Base-by-base conservation (phyloP, 2,113 vertebrate genomes). In the Cephalopterus ornatus region DNA sequence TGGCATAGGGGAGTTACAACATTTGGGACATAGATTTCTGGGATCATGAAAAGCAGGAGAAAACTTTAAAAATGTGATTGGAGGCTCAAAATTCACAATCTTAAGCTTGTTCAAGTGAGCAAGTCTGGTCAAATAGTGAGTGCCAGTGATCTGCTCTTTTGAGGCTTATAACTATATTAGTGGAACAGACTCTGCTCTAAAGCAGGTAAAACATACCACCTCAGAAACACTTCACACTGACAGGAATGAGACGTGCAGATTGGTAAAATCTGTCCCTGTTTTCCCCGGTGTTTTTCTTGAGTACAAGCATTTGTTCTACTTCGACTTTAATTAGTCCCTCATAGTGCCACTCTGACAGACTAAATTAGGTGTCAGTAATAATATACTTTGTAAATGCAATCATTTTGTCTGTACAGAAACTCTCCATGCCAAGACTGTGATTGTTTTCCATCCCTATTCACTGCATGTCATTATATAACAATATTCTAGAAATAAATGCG, bases 301-400 rank as follows among this genome's bases (percentile, higher is more conserved):
- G 82, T 65, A 37, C 66, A 76, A 67, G 65, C 68, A 76, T 86
- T 96, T 95, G 85, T 96, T 96, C 75, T 61, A 28, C 39, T 89
- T 94, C 61, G 91, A 61, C 59, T 88, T 93, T 94, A 94, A 94
- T 95, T 95, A 94, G 85, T 94, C 70, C 70, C 70, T 93, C 72
- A 53, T 59, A 88, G 77, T 78, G 56, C 39, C 10, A 24, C 41
- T 93, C 75, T 90, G 78, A 89, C 82, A 93, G 90, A 55, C 59
- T 75, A 81, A 95, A 92, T 96, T 73, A 95, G 70, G 42, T 88
- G 85, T 88, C 41, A 80, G 52, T 94, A 92, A 87, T 68, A 87
- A 87, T 74, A 88, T 50, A 67, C 37, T 79, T 83, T 49, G 79
- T 82, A 91, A 81, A 88, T 86, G 33, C 59, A 81, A 2, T 56